phyloP scores from a whole-genome alignment of 2,797 vertebrate genomes.

The Hemitrygon akajei region DNA sequence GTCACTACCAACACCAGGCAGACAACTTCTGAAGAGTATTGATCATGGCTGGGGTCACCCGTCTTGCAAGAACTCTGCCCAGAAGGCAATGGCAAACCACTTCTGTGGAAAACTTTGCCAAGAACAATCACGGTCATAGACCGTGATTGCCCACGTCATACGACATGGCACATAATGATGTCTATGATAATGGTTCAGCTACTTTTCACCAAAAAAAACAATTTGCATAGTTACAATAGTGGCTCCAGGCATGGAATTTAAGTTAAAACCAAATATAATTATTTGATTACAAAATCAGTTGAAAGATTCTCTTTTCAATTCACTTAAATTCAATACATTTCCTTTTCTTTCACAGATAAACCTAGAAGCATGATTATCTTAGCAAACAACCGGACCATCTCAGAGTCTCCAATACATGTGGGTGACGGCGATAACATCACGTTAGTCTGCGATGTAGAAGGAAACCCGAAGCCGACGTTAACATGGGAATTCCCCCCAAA shows the following conservation, averaged over 20 bases:
- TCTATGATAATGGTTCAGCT: too few relatives aligned
- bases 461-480: background rate
- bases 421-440: background rate
- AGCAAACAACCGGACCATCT: background rate
- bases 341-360: constrained; percentile 5
- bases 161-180: too few relatives aligned
- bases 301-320: background rate
- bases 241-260: background rate
- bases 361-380: background rate
- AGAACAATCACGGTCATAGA: too few relatives aligned
- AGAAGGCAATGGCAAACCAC: too few relatives aligned
- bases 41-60: too few relatives aligned
- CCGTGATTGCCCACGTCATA: too few relatives aligned
- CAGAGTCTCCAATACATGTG: background rate
- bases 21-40: too few relatives aligned
- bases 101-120: too few relatives aligned
- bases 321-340: background rate
- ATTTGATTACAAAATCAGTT: background rate
- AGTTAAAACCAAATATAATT: background rate
- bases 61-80: too few relatives aligned
- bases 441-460: background rate
- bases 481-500: background rate
- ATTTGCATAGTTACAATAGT: background rate
- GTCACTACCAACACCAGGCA: too few relatives aligned
- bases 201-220: background rate